A percentile compares a stretch with the other conserved stretches of the same genome.
These are phyloP conservation scores for Hydrolagus affinis DNA, from an alignment of 2,113 vertebrate genomes.

Conservation along the genomic window DNA sequence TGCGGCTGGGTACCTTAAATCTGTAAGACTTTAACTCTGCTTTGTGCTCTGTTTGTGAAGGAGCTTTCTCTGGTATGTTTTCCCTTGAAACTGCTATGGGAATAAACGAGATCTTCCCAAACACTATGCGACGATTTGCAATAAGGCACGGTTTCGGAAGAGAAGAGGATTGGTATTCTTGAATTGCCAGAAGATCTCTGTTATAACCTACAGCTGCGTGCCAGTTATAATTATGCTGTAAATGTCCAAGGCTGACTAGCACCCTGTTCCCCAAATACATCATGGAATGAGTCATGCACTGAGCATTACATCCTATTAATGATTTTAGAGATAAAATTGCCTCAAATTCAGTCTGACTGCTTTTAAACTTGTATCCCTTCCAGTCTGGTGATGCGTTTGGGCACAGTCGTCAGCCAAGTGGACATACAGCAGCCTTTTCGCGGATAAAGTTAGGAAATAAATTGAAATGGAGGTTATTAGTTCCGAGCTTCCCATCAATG, in stretches of 20 bases:
- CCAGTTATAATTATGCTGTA: background rate
- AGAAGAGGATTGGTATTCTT: conserved; percentile 11
- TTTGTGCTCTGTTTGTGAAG: conserved; percentile 21
- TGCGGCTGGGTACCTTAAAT: background rate
- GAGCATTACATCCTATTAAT: background rate
- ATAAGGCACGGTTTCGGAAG: background rate
- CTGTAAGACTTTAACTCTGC: background rate
- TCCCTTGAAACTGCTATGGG: conserved; percentile 19
- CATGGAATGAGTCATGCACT: background rate
- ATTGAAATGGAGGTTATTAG: conserved; percentile 5
- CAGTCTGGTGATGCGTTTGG: background rate
- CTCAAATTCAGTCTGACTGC: background rate
- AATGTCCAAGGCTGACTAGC: background rate
- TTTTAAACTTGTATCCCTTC: conserved; percentile 12
- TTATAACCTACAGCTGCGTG: conserved; percentile 15
- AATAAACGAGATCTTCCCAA: conserved; percentile 24
- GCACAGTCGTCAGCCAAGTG: background rate
- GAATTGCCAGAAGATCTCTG: conserved; percentile 19
- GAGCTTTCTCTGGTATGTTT: conserved; percentile 19
- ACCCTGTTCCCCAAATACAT: background rate
- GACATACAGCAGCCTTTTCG: background rate
- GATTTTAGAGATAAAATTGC: background rate
- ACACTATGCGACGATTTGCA: conserved; percentile 11
- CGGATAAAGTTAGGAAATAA: conserved; percentile 9
- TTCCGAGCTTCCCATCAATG: background rate